These are phyloP conservation scores for Diglossa cyanea DNA, from an alignment of 2,797 vertebrate species.

Conservation along the genomic window DNA sequence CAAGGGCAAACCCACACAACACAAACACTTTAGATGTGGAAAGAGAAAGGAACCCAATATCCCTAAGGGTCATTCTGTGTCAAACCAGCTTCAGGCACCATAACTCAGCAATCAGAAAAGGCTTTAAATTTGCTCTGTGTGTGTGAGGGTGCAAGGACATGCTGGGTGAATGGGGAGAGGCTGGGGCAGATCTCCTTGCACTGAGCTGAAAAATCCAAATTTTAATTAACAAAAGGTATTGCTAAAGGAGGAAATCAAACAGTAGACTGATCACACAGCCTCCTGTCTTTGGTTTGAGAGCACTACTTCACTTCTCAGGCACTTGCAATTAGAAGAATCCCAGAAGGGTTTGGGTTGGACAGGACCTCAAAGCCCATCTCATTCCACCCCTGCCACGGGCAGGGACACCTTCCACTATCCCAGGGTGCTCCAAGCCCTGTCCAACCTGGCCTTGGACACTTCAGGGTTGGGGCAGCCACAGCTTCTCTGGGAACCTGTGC, in stretches of 20 bases:
- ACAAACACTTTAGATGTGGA: background rate
- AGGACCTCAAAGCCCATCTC: background rate
- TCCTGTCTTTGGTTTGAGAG: background rate
- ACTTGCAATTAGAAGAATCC: background rate
- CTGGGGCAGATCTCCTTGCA: background rate
- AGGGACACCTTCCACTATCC: background rate
- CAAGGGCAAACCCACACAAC: background rate
- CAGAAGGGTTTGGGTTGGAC: background rate
- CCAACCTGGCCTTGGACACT: background rate
- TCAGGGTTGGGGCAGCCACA: background rate
- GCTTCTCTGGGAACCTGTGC: background rate
- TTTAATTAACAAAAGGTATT: background rate
- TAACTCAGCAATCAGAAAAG: background rate
- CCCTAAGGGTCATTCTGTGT: background rate
- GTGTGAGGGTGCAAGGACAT: fast-evolving
- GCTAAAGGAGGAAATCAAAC: background rate
- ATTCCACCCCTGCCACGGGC: background rate
- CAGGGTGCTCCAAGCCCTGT: background rate
- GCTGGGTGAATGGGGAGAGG: background rate
- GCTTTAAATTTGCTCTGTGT: background rate
- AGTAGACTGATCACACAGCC: background rate
- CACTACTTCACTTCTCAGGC: background rate
- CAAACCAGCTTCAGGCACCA: background rate
- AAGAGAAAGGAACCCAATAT: background rate
- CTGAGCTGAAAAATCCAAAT: background rate